These are phyloP conservation scores for Hydrolagus colliei DNA, from an alignment of 2,797 vertebrate species.

Conservation along the genomic window DNA sequence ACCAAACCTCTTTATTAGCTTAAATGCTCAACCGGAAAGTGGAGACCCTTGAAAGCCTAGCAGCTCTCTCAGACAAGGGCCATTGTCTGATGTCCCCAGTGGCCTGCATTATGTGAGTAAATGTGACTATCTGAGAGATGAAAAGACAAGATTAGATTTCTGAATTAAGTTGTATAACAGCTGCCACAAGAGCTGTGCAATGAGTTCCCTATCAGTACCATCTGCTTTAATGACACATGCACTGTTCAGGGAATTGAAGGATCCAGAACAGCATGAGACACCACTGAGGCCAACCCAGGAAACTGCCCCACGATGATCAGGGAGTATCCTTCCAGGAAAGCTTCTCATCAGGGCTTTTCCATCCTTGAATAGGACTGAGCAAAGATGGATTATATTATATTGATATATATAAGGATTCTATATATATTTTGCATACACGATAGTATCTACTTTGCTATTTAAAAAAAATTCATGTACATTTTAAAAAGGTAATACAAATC, in stretches of 20 bases:
- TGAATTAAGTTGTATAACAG: conserved; percentile 35
- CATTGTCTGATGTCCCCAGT: conserved; percentile 37
- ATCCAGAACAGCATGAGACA: background rate
- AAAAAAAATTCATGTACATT: too few species aligned
- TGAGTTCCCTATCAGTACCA: conserved; percentile 40
- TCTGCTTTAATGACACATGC: conserved; percentile 39
- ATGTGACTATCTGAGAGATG: conserved; percentile 38
- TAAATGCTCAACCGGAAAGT: background rate
- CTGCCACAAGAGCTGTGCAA: conserved; percentile 40
- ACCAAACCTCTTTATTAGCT: background rate
- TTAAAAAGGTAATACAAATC: too few species aligned
- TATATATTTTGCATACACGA: too few species aligned
- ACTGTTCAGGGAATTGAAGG: conserved; percentile 30
- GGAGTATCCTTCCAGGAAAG: background rate
- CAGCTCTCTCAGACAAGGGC: conserved; percentile 37
- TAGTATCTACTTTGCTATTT: too few species aligned
- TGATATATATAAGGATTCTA: too few species aligned
- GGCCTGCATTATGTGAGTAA: conserved; percentile 39
- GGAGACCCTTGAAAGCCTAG: background rate
- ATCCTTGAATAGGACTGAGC: too few species aligned
- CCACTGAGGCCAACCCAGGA: background rate
- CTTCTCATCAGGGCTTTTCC: conserved; percentile 4
- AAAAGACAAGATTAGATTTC: conserved; percentile 42
- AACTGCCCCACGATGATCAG: background rate
- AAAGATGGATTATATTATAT: too few species aligned